These are phyloP conservation scores for Piscicola geometra DNA, from an alignment of 2,888 invertebrate genomes.

Conservation along the genomic window DNA sequence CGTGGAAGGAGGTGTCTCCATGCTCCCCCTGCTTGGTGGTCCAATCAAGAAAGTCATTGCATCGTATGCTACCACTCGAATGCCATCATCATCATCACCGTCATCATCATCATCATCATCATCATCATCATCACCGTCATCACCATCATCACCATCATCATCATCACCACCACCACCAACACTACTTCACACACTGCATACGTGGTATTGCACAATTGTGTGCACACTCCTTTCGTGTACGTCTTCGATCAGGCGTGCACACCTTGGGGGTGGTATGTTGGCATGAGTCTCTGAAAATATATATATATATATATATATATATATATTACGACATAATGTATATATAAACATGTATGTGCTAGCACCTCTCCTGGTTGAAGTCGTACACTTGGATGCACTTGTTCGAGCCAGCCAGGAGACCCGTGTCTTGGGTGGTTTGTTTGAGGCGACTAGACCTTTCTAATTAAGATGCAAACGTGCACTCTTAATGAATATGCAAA, in stretches of 20 bases:
- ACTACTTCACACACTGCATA: not conserved
- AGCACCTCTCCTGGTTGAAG: constrained; percentile 7
- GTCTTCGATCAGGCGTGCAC: constrained; percentile 45
- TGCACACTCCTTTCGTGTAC: constrained; percentile 51
- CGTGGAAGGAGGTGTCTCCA: constrained; percentile 41
- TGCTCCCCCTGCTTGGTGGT: too few species aligned
- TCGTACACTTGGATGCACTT: not conserved
- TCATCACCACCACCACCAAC: constrained; percentile 14
- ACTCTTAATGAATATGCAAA: too few species aligned
- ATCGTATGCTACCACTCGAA: not conserved
- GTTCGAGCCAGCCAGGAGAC: constrained; percentile 30
- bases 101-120: not conserved
- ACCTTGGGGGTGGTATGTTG: not conserved
- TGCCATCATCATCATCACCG: constrained; percentile 6
- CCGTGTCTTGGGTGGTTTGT: constrained; percentile 49
- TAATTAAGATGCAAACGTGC: too few species aligned
- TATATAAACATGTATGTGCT: constrained; percentile 46
- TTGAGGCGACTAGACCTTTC: too few species aligned
- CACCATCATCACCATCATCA: not conserved
- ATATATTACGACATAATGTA: constrained; percentile 44
- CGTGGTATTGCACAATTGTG: too few species aligned
- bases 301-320: too few species aligned
- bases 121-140: constrained; percentile 7
- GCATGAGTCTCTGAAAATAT: not conserved
- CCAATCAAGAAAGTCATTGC: not conserved